These are phyloP conservation scores for Stenopsyche tienmushanensis DNA, from an alignment of 1,140 invertebrate genomes.

Conservation along the genomic window DNA sequence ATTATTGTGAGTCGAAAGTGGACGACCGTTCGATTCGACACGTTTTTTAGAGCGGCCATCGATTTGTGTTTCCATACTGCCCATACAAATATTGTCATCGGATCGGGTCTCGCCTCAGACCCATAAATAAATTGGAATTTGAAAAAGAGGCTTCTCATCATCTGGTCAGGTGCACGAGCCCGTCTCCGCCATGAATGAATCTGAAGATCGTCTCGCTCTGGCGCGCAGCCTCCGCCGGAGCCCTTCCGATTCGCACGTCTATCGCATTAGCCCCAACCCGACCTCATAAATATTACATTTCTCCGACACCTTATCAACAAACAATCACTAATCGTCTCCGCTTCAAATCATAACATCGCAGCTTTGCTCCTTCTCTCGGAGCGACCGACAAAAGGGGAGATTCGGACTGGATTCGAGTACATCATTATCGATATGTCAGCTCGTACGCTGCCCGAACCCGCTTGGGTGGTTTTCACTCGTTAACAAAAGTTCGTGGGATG, in stretches of 20 bases:
- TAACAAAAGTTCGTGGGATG: not conserved
- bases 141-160: constrained; percentile 28
- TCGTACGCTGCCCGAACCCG: not conserved
- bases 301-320: not conserved
- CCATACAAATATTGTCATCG: constrained; percentile 40
- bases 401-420: not conserved
- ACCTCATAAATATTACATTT: not conserved
- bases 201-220: constrained; percentile 1
- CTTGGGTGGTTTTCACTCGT: not conserved
- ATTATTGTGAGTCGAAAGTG: too few relatives aligned
- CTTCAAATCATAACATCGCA: too few relatives aligned
- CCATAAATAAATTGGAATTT: constrained; percentile 40
- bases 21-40: constrained; percentile 30
- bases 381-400: too few relatives aligned
- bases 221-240: not conserved
- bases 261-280: constrained; percentile 31
- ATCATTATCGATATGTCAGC: not conserved
- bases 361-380: too few relatives aligned
- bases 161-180: constrained; percentile 34
- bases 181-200: constrained; percentile 36
- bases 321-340: too few relatives aligned
- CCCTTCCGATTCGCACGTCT: constrained; percentile 38
- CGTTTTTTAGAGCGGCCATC: constrained; percentile 31
- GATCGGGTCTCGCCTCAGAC: constrained; percentile 12
- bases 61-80: constrained; percentile 35